phyloP scores from a whole-genome alignment of 2,797 vertebrate species.

The Gallinago solitaria region DNA sequence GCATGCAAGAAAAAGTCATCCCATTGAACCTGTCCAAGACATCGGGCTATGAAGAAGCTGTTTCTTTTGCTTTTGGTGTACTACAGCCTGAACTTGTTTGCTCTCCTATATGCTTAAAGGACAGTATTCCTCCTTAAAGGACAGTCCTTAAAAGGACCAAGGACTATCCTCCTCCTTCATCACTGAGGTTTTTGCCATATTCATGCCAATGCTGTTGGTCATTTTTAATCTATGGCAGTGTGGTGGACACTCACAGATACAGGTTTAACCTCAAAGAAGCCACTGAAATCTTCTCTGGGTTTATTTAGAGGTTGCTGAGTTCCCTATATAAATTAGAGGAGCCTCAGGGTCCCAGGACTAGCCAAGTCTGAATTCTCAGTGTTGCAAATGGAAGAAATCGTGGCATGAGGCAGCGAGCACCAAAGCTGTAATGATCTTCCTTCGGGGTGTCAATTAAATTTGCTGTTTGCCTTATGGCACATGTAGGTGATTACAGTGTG shows the following conservation, averaged over 20 bases:
- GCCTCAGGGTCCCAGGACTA: not conserved
- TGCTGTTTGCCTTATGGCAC: conserved; percentile 52
- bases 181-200: not conserved
- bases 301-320: not conserved
- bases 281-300: not conserved
- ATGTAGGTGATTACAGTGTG: conserved; percentile 1
- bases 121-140: not conserved
- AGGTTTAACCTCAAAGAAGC: not conserved
- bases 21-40: not conserved
- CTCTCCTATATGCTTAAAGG: not conserved
- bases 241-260: not conserved
- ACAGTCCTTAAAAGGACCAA: not conserved
- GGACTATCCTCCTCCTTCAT: not conserved
- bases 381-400: not conserved
- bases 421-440: conserved; percentile 24
- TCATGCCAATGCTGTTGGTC: not conserved
- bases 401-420: not conserved
- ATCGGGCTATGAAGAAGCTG: not conserved
- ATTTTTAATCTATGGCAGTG: not conserved
- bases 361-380: not conserved
- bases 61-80: not conserved
- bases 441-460: conserved; percentile 41
- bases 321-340: not conserved
- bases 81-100: not conserved
- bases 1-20: fast-evolving